Percentiles rank a stretch among this genome's conserved stretches.
phyloP scores from a whole-genome alignment of 2,888 invertebrate genomes.

The Heliconius sara region DNA sequence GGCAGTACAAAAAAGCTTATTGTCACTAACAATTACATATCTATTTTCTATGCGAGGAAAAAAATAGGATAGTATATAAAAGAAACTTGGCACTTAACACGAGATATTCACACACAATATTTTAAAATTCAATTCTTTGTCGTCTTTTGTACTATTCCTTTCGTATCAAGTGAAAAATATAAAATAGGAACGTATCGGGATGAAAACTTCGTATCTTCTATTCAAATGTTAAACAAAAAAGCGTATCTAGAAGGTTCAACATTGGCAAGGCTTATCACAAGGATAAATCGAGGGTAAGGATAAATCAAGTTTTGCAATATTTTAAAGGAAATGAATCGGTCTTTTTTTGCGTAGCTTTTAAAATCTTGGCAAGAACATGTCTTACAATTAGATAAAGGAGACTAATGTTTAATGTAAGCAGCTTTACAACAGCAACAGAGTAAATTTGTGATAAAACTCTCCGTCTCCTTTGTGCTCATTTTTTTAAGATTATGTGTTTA shows the following conservation, averaged over 20 bases:
- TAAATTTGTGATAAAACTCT: no score
- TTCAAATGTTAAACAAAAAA: slow-evolving; percentile 47
- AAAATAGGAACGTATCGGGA: slow-evolving; percentile 22
- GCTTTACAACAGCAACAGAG: neutral
- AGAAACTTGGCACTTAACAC: slow-evolving; percentile 7
- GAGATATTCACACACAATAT: slow-evolving; percentile 11
- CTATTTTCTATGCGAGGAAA: neutral
- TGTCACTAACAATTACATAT: no score
- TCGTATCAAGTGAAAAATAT: slow-evolving; percentile 34
- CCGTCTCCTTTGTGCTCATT: no score
- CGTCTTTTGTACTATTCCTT: slow-evolving; percentile 2
- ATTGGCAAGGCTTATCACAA: slow-evolving; percentile 64
- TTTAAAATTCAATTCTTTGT: slow-evolving; percentile 15
- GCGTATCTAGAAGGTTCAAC: slow-evolving; percentile 50
- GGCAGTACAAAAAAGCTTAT: no score
- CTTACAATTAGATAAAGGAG: neutral
- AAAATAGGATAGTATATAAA: neutral
- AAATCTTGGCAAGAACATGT: slow-evolving; percentile 17
- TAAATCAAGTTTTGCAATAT: slow-evolving; percentile 65
- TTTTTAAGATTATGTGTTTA: no score
- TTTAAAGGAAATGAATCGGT: slow-evolving; percentile 33
- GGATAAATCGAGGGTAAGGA: slow-evolving; percentile 72
- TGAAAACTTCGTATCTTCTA: slow-evolving; percentile 38
- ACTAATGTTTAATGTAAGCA: neutral
- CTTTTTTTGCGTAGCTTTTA: slow-evolving; percentile 24